Conservation (phyloP, 2,113 vertebrate species). For the Sakesphorus luctuosus region DNA sequence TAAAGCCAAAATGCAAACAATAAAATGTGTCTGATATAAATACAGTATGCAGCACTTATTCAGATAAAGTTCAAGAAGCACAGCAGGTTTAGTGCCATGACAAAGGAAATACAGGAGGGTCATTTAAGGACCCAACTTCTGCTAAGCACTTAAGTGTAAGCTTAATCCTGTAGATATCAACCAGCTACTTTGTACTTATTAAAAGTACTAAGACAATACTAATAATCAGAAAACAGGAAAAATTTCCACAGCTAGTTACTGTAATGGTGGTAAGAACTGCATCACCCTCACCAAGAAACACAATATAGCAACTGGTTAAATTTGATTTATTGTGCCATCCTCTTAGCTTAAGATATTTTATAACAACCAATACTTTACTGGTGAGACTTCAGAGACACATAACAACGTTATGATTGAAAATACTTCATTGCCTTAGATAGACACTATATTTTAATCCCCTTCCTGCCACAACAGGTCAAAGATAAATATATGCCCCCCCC, state of each 20-base stretch:
- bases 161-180: neutral
- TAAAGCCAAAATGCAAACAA: constrained; percentile 71
- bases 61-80: constrained; percentile 67
- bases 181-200: neutral
- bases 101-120: constrained; percentile 51
- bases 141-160: neutral
- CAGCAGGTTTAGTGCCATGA: constrained; percentile 49
- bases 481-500: neutral
- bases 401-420: neutral
- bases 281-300: neutral
- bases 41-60: constrained; percentile 36
- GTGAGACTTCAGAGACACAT: neutral
- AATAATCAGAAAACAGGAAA: neutral
- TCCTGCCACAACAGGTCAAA: neutral
- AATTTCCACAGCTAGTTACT: neutral
- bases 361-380: neutral
- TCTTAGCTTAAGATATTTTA: neutral
- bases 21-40: constrained; percentile 55
- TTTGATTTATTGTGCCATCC: neutral
- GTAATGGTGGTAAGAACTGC: neutral
- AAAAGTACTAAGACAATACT: neutral
- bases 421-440: neutral
- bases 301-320: neutral
- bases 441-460: neutral
- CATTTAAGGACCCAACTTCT: constrained; percentile 42